Percentiles rank a stretch among this genome's conserved stretches.
Evolutionary conservation across 1,140 invertebrate genomes (phyloP).

Genomic region (Glomeris maerens): DNA sequence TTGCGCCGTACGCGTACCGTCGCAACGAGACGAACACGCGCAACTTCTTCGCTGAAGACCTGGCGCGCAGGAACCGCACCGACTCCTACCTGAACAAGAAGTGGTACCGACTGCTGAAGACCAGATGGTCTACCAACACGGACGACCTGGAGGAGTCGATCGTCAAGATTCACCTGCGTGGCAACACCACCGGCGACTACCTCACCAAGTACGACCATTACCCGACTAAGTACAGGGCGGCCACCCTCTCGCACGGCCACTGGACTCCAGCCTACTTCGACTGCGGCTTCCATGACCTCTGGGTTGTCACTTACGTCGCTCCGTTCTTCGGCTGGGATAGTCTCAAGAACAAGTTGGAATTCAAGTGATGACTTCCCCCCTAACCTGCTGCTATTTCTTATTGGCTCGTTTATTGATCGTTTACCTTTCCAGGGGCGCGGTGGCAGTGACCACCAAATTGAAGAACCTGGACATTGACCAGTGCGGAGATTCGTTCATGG

Average conservation of each 20-base stretch:
- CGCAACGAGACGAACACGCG: slow-evolving; percentile 54
- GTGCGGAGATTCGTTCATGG: slow-evolving; percentile 69
- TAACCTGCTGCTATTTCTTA: background rate
- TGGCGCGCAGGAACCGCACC: slow-evolving; percentile 44
- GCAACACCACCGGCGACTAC: slow-evolving; percentile 68
- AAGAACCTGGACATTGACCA: slow-evolving; percentile 86
- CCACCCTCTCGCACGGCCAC: slow-evolving; percentile 70
- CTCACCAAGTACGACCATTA: slow-evolving; percentile 75
- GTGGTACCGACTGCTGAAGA: slow-evolving; percentile 77
- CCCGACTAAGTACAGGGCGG: slow-evolving; percentile 53
- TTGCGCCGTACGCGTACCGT: slow-evolving; percentile 89
- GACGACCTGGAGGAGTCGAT: slow-evolving; percentile 81
- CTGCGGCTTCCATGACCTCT: slow-evolving; percentile 61
- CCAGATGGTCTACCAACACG: slow-evolving; percentile 85
- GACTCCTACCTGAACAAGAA: slow-evolving; percentile 57
- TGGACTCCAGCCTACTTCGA: slow-evolving; percentile 91
- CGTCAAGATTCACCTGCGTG: slow-evolving; percentile 81
- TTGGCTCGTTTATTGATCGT: no score
- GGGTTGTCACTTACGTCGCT: slow-evolving; percentile 85
- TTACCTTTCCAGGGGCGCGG: slow-evolving; percentile 76
- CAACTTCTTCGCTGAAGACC: slow-evolving; percentile 74
- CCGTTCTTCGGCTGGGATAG: slow-evolving; percentile 96
- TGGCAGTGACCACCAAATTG: slow-evolving; percentile 82
- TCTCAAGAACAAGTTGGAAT: slow-evolving; percentile 75
- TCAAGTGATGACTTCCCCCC: slow-evolving; percentile 28